These are phyloP conservation scores for Diaperis boleti DNA, from an alignment of 2,888 invertebrate genomes.

Conservation along the genomic window DNA sequence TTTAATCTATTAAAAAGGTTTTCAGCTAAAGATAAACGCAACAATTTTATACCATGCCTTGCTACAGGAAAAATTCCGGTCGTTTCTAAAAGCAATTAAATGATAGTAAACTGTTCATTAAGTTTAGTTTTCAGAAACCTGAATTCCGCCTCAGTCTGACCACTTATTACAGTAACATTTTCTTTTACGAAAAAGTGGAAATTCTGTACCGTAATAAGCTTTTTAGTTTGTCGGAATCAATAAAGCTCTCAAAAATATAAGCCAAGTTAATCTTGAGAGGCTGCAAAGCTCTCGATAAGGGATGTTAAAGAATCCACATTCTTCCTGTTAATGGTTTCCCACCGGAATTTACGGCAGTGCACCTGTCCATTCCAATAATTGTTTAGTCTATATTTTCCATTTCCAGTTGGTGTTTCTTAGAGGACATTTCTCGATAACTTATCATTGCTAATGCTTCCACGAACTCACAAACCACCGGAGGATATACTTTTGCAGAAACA, in stretches of 20 bases:
- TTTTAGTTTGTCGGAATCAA: background rate
- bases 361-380: conserved; percentile 31
- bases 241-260: background rate
- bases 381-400: conserved; percentile 26
- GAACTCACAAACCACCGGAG: background rate
- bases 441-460: conserved; percentile 15
- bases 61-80: conserved; percentile 26
- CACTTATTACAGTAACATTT: background rate
- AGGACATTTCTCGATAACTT: conserved; percentile 26
- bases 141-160: conserved; percentile 5
- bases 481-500: background rate
- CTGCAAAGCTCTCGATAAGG: conserved; percentile 13
- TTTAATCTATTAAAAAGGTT: conserved; percentile 32
- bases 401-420: conserved; percentile 23
- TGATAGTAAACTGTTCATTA: conserved; percentile 26
- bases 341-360: conserved; percentile 21
- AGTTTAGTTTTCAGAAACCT: conserved; percentile 1
- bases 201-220: no score
- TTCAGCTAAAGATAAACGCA: conserved; percentile 23
- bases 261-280: conserved; percentile 3
- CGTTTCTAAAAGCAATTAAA: conserved; percentile 29
- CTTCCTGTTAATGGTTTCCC: conserved; percentile 28
- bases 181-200: background rate
- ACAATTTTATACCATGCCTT: conserved; percentile 27
- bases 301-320: conserved; percentile 22